phyloP scores from a whole-genome alignment of 2,888 invertebrate genomes.

The Helobdella robusta region DNA sequence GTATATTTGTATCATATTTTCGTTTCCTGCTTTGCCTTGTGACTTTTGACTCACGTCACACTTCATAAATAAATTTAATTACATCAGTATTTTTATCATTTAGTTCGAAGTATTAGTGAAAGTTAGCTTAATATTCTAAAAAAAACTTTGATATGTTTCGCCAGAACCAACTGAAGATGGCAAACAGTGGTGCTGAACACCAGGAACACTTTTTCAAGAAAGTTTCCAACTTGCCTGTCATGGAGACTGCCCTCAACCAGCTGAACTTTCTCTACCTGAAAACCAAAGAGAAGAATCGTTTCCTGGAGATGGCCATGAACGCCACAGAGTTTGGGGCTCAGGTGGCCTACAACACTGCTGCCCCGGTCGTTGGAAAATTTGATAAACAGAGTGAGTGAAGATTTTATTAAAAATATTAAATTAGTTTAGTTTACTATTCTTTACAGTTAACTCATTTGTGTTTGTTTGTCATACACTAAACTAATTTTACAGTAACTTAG shows the following conservation, averaged over 20 bases:
- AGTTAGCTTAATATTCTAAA: too few species aligned
- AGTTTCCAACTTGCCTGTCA: slow-evolving; percentile 60
- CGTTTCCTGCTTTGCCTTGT: too few species aligned
- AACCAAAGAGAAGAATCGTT: slow-evolving; percentile 58
- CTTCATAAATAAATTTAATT: too few species aligned
- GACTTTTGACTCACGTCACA: too few species aligned
- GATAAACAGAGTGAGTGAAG: slow-evolving; percentile 57
- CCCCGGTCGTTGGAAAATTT: slow-evolving; percentile 64
- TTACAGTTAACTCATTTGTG: background rate
- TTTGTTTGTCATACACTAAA: background rate
- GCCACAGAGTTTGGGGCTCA: slow-evolving; percentile 58
- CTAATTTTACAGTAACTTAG: background rate
- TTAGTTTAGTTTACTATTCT: background rate
- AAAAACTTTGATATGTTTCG: too few species aligned
- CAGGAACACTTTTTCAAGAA: slow-evolving; percentile 26
- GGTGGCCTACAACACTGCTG: slow-evolving; percentile 63
- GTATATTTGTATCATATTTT: too few species aligned
- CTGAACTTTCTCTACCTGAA: slow-evolving; percentile 65
- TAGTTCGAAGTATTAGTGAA: too few species aligned
- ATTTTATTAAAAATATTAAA: background rate
- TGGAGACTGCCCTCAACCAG: slow-evolving; percentile 67
- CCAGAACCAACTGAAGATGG: too few species aligned
- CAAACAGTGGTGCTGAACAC: too few species aligned
- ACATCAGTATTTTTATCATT: too few species aligned
- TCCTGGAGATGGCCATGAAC: slow-evolving; percentile 44